Conservation (phyloP, 2,888 invertebrate species). For the Acleris emargana region DNA sequence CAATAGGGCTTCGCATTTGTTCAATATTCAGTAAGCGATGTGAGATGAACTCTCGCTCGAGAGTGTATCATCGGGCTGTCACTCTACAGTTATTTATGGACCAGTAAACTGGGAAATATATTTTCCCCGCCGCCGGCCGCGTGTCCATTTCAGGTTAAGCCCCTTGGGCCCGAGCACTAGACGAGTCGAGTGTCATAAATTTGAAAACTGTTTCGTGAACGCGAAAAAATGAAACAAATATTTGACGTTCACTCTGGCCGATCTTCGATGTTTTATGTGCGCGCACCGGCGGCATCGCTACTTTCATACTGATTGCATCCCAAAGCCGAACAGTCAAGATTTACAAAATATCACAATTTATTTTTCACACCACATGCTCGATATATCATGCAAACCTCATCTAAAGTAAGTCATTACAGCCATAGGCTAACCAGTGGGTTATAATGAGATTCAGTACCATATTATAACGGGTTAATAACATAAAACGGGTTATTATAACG, state of each 20-base stretch:
- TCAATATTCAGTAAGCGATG: slow-evolving; percentile 77
- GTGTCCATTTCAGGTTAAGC: slow-evolving; percentile 82
- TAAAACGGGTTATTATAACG: no score
- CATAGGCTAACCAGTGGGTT: no score
- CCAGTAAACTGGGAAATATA: slow-evolving; percentile 83
- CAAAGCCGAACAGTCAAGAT: slow-evolving; percentile 2
- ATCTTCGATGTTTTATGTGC: slow-evolving; percentile 58
- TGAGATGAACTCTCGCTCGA: slow-evolving; percentile 74
- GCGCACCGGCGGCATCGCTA: slow-evolving; percentile 37
- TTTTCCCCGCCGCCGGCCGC: slow-evolving; percentile 76
- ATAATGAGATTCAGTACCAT: no score
- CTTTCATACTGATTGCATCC: slow-evolving; percentile 37
- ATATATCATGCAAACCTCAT: no score
- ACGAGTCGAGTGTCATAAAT: slow-evolving; percentile 82
- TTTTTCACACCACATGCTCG: no score
- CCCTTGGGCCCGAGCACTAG: slow-evolving; percentile 79
- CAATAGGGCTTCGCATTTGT: slow-evolving; percentile 59
- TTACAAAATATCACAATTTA: not conserved
- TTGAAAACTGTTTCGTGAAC: slow-evolving; percentile 78
- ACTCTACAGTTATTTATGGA: slow-evolving; percentile 82
- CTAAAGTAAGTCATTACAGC: no score
- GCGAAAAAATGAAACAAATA: slow-evolving; percentile 77
- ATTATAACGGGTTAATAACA: no score
- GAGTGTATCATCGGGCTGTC: slow-evolving; percentile 82
- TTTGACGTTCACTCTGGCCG: slow-evolving; percentile 63